These are phyloP conservation scores for Monarcha castaneiventris DNA, from an alignment of 2,113 vertebrate species.

Conservation along the genomic window DNA sequence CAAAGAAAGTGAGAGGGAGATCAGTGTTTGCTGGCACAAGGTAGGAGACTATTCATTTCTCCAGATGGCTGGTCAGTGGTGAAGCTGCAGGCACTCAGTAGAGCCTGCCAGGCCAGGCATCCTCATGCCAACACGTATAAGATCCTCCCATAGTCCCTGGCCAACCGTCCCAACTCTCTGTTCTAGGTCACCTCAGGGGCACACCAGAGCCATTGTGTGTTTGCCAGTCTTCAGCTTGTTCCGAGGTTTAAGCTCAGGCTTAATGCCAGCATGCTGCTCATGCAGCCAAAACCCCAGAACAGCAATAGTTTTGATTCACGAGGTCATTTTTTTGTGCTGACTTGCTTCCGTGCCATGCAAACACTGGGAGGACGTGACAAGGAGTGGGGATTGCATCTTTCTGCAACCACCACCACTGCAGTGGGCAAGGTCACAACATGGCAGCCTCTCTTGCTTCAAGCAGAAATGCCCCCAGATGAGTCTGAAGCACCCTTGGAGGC, in stretches of 20 bases:
- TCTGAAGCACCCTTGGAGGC: not conserved
- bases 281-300: not conserved
- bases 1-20: not conserved
- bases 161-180: not conserved
- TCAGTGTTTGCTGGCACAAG: not conserved
- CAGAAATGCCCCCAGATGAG: not conserved
- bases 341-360: not conserved
- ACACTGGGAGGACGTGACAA: not conserved
- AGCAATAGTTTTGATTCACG: not conserved
- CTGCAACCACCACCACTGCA: not conserved
- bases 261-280: not conserved
- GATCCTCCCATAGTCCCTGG: not conserved
- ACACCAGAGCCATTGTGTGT: not conserved
- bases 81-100: not conserved
- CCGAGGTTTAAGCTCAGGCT: not conserved
- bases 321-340: not conserved
- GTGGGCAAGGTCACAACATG: not conserved
- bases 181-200: not conserved
- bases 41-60: not conserved
- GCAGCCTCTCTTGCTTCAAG: not conserved
- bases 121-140: accelerated
- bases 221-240: not conserved
- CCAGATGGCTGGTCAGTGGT: not conserved
- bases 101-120: not conserved
- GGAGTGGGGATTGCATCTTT: accelerated